These are phyloP conservation scores for Leontocebus nigricollis DNA, from an alignment of 2,797 vertebrate species.

Conservation along the genomic window DNA sequence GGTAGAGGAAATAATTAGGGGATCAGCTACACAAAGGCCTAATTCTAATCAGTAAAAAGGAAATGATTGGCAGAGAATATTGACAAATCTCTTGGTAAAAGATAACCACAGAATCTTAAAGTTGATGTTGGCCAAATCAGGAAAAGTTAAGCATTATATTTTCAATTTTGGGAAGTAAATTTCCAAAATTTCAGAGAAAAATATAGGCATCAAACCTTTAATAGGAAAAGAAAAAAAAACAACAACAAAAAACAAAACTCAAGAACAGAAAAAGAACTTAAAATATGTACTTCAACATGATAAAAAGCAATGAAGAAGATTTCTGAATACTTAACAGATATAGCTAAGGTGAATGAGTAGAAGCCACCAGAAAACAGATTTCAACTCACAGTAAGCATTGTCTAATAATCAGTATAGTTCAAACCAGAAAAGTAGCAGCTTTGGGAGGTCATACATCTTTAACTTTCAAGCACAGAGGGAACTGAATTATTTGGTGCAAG, in stretches of 20 bases:
- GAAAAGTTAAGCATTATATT: background rate
- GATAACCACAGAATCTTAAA: background rate
- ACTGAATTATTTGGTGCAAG: background rate
- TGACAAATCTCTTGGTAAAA: background rate
- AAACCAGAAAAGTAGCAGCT: background rate
- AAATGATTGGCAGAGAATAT: background rate
- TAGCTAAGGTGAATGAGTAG: background rate
- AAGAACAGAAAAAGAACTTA: background rate
- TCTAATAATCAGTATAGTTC: background rate
- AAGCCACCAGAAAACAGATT: background rate
- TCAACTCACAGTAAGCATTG: background rate
- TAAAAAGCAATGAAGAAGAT: background rate
- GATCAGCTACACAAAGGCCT: background rate
- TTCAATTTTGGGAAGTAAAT: background rate
- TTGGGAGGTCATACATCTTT: background rate
- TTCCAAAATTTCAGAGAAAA: background rate
- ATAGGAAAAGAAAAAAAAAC: background rate
- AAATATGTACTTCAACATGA: background rate
- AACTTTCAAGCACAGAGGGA: background rate
- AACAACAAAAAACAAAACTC: background rate
- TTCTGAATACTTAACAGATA: background rate
- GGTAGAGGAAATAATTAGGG: background rate
- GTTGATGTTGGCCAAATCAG: background rate
- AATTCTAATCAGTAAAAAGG: background rate
- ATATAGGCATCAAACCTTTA: background rate